phyloP scores from a whole-genome alignment of 1,140 invertebrate genomes.

The Lineus longissimus region DNA sequence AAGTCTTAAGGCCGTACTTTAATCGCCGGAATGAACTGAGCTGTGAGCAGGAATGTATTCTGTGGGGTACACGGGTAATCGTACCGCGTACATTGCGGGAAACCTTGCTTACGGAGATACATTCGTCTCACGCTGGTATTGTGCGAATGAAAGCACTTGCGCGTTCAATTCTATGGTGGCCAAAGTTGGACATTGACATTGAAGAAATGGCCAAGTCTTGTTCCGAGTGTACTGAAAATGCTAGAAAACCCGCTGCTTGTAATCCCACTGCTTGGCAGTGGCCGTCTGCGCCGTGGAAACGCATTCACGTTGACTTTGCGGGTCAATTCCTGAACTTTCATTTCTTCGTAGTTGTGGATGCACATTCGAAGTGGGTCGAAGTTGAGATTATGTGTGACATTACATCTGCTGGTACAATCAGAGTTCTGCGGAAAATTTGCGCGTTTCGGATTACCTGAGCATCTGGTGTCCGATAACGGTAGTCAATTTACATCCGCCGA shows the following conservation, averaged over 20 bases:
- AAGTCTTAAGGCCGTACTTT: background rate
- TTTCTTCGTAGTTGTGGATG: conserved; percentile 55
- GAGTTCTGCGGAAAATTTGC: conserved; percentile 38
- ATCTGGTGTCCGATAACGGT: conserved; percentile 53
- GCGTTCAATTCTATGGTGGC: conserved; percentile 57
- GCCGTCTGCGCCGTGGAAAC: conserved; percentile 39
- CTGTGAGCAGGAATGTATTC: conserved; percentile 5
- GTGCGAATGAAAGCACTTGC: conserved; percentile 57
- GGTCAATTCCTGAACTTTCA: conserved; percentile 45
- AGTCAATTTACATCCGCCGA: conserved; percentile 49
- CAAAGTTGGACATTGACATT: conserved; percentile 52
- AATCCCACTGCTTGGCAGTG: conserved; percentile 39
- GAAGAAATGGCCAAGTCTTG: conserved; percentile 49
- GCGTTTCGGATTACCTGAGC: conserved; percentile 46
- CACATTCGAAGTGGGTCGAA: conserved; percentile 56
- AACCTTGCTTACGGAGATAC: conserved; percentile 48
- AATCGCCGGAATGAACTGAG: conserved; percentile 6
- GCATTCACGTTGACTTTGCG: conserved; percentile 51
- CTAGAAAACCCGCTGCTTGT: conserved; percentile 22
- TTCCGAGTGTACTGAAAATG: conserved; percentile 41
- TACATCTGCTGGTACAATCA: conserved; percentile 23
- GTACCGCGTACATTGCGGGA: conserved; percentile 49
- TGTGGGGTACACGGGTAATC: conserved; percentile 19
- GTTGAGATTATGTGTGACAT: conserved; percentile 34
- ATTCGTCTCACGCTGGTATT: conserved; percentile 55